Conservation (phyloP, 2,113 vertebrate genomes). For the Pelecanoides urinatrix region DNA sequence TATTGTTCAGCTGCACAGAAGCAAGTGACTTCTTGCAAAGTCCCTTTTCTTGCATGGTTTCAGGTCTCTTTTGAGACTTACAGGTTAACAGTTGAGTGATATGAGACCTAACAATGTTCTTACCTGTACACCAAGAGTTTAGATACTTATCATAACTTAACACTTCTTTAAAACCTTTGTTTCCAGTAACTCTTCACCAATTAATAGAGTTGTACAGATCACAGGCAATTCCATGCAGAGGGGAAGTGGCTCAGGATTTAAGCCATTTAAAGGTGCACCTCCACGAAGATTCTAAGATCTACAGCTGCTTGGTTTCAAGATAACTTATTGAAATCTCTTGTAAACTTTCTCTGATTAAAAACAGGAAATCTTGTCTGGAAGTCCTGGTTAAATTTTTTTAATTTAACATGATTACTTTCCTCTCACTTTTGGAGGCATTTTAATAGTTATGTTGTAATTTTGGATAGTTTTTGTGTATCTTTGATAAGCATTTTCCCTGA, state of each 20-base stretch:
- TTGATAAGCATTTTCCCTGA: constrained; percentile 70
- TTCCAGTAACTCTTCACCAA: constrained; percentile 88
- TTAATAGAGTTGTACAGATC: constrained; percentile 96
- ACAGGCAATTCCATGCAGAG: constrained; percentile 88
- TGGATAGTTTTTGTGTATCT: constrained; percentile 76
- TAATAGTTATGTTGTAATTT: constrained; percentile 80
- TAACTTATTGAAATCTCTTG: constrained; percentile 82
- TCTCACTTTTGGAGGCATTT: constrained; percentile 82
- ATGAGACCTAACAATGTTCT: background rate
- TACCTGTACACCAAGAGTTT: background rate
- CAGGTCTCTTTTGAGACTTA: background rate
- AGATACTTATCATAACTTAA: background rate
- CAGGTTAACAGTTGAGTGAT: background rate
- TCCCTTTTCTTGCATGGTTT: background rate
- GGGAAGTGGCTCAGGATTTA: constrained; percentile 90
- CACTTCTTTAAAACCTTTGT: constrained; percentile 44
- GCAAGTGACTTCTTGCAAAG: background rate
- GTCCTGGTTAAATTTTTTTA: constrained; percentile 73
- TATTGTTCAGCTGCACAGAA: background rate
- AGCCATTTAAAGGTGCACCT: constrained; percentile 90
- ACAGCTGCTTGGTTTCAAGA: constrained; percentile 69
- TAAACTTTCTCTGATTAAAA: constrained; percentile 72
- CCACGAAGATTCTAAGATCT: constrained; percentile 84
- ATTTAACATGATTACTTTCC: constrained; percentile 78
- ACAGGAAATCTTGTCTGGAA: constrained; percentile 73